These are phyloP conservation scores for Salvelinus alpinus DNA, from an alignment of 2,113 vertebrate genomes.

Conservation along the genomic window DNA sequence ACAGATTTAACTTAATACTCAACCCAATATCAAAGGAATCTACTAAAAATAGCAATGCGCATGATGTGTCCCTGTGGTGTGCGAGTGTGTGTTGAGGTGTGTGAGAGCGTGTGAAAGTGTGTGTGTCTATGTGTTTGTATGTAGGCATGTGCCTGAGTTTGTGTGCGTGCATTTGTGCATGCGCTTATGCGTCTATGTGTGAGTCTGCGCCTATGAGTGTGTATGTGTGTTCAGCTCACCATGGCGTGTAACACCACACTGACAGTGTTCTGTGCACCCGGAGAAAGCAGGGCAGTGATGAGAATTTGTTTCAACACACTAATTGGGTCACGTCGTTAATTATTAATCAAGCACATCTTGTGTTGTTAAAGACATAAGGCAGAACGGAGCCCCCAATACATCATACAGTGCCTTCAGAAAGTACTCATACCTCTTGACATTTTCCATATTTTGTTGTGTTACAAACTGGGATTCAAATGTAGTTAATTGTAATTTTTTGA, in stretches of 20 bases:
- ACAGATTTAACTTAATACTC: constrained; percentile 27
- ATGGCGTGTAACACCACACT: neutral
- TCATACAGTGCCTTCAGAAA: no score
- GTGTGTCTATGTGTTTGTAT: neutral
- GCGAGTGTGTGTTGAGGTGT: neutral
- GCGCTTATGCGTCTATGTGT: neutral
- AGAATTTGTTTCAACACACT: constrained; percentile 19
- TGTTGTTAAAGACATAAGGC: neutral
- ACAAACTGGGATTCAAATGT: no score
- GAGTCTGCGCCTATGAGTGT: neutral
- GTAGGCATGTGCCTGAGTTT: neutral
- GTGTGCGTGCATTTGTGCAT: neutral
- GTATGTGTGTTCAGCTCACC: neutral
- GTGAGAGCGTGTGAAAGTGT: neutral
- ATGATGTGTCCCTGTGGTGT: constrained; percentile 27
- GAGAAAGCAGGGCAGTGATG: constrained; percentile 9
- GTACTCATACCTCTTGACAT: no score
- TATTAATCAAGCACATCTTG: constrained; percentile 16
- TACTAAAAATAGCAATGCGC: constrained; percentile 31
- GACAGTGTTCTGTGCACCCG: neutral
- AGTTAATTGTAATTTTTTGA: no score
- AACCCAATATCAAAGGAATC: constrained; percentile 36
- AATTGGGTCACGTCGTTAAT: constrained; percentile 35
- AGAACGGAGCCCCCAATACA: neutral
- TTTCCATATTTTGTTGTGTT: no score